Evolutionary conservation across 2,888 invertebrate genomes (phyloP).

Genomic region (Drosophila fungiperda): DNA sequence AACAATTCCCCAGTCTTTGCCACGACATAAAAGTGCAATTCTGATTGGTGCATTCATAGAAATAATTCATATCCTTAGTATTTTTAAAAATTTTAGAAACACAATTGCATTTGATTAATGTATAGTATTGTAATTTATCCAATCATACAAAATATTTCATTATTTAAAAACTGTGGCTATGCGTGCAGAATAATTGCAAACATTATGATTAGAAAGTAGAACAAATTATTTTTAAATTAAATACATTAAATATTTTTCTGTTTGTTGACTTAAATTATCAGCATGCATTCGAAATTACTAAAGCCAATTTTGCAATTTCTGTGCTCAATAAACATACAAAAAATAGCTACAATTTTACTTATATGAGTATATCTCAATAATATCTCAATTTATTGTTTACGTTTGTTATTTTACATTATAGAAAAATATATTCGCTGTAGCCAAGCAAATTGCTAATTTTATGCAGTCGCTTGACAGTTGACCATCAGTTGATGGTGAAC

Average conservation of each 20-base stretch:
- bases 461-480: constrained; percentile 9
- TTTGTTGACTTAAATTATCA: constrained; percentile 13
- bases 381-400: constrained; percentile 13
- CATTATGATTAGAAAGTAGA: background rate
- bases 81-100: background rate
- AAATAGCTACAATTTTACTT: constrained; percentile 6
- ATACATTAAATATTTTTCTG: background rate
- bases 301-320: constrained; percentile 10
- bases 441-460: constrained; percentile 40
- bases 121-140: background rate
- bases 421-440: constrained; percentile 28
- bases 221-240: background rate
- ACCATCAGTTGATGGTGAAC: constrained; percentile 52
- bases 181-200: constrained; percentile 1
- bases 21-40: background rate
- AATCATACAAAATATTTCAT: background rate
- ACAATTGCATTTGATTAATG: background rate
- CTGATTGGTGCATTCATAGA: background rate
- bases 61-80: background rate
- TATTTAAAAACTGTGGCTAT: background rate
- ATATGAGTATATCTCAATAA: background rate
- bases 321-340: constrained; percentile 7
- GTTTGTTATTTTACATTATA: constrained; percentile 9
- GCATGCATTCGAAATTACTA: constrained; percentile 11
- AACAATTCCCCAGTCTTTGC: background rate